Evolutionary conservation across 2,888 invertebrate genomes (phyloP).

Genomic region (Pristionchus fissidentatus): DNA sequence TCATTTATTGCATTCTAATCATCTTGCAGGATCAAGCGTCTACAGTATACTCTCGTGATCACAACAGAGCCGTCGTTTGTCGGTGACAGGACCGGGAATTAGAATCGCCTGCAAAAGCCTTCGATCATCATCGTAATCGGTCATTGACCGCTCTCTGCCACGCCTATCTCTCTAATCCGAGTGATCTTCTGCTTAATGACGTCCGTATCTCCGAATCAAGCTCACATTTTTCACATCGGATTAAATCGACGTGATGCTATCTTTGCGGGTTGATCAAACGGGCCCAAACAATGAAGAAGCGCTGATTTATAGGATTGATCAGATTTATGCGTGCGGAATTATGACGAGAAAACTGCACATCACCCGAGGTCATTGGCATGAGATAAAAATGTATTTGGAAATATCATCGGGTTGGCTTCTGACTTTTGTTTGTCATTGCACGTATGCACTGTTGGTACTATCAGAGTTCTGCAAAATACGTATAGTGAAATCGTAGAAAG

Average conservation of each 20-base stretch:
- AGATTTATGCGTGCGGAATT: background rate
- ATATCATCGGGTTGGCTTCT: too few species aligned
- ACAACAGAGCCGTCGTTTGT: background rate
- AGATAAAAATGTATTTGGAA: too few species aligned
- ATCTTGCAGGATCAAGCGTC: background rate
- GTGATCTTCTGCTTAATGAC: conserved; percentile 10
- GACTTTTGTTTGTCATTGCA: too few species aligned
- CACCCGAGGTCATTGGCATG: background rate
- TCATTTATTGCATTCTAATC: background rate
- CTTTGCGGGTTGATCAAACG: too few species aligned
- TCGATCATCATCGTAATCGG: conserved; percentile 19
- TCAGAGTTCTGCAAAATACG: too few species aligned
- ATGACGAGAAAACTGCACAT: background rate
- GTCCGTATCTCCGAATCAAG: conserved; percentile 11
- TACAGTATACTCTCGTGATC: background rate
- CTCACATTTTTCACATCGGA: conserved; percentile 22
- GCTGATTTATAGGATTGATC: conserved; percentile 6
- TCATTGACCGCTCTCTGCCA: background rate
- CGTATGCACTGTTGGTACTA: too few species aligned
- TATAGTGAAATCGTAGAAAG: too few species aligned
- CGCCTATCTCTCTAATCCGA: background rate
- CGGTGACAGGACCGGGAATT: too few species aligned
- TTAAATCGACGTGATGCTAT: background rate
- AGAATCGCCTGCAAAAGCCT: too few species aligned
- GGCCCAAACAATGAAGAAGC: background rate